Evolutionary conservation across 2,888 invertebrate species (phyloP).

Genomic region (Eupithecia subumbrata): DNA sequence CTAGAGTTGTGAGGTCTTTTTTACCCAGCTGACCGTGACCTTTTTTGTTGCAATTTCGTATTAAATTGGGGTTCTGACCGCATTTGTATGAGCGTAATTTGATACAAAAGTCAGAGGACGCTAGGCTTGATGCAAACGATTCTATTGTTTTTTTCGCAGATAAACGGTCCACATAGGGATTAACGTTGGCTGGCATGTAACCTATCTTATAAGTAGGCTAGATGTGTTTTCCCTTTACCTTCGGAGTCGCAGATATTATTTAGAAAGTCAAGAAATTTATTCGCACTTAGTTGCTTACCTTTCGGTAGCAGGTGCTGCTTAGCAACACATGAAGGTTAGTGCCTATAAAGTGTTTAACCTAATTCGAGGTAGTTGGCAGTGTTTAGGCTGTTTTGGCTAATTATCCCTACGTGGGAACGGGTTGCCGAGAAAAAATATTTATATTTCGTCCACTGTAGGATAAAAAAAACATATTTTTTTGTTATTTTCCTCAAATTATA

Average conservation of each 20-base stretch:
- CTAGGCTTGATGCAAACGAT: background rate
- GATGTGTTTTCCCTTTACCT: background rate
- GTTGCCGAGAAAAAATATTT: background rate
- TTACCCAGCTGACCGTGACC: conserved; percentile 16
- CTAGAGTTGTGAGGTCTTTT: background rate
- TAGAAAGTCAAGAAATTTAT: conserved; percentile 20
- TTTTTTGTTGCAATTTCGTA: conserved; percentile 32
- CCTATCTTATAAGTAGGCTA: background rate
- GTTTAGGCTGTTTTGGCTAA: conserved; percentile 39
- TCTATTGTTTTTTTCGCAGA: background rate
- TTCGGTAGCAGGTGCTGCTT: conserved; percentile 25
- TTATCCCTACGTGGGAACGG: background rate
- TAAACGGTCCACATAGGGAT: background rate
- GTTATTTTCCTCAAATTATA: background rate
- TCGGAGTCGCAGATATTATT: conserved; percentile 5
- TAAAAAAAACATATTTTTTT: too few species aligned
- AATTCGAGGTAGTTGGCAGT: conserved; percentile 34
- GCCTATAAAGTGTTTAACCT: conserved; percentile 27
- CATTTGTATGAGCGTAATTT: conserved; percentile 14
- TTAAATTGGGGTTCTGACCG: conserved; percentile 12
- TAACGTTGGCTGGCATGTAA: too few species aligned
- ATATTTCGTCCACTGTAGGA: background rate
- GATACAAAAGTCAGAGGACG: conserved; percentile 16
- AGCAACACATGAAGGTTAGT: conserved; percentile 23
- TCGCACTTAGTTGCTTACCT: conserved; percentile 22